A percentile compares a stretch with the other conserved stretches of the same genome.
These are phyloP conservation scores for Orcinus orca DNA, from an alignment of 2,113 vertebrate species.

Conservation along the genomic window DNA sequence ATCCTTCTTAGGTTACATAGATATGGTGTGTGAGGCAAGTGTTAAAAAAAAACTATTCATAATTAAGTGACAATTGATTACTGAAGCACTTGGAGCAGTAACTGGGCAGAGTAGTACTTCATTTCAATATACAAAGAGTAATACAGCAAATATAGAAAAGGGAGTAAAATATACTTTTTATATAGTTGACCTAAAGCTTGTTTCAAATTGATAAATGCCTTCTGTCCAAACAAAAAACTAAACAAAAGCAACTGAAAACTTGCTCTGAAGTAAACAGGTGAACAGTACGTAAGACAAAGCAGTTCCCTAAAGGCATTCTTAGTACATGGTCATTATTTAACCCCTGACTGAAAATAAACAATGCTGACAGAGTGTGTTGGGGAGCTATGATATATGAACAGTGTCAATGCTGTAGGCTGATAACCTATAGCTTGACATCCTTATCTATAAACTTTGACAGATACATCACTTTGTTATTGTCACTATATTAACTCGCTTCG, in stretches of 20 bases:
- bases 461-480: slow-evolving; percentile 82
- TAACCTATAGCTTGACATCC: slow-evolving; percentile 82
- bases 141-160: slow-evolving; percentile 57
- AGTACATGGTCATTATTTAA: slow-evolving; percentile 83
- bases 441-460: slow-evolving; percentile 83
- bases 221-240: slow-evolving; percentile 76
- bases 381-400: slow-evolving; percentile 79
- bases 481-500: slow-evolving; percentile 80
- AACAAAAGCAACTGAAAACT: slow-evolving; percentile 79
- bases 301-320: slow-evolving; percentile 80
- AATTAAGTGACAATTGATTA: background rate
- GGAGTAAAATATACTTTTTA: slow-evolving; percentile 47
- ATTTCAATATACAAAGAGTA: slow-evolving; percentile 2
- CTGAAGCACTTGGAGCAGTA: background rate
- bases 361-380: slow-evolving; percentile 77
- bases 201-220: slow-evolving; percentile 80
- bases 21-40: background rate
- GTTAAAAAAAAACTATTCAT: background rate
- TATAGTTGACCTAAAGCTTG: slow-evolving; percentile 59
- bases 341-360: slow-evolving; percentile 82
- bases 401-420: slow-evolving; percentile 78
- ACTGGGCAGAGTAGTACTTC: background rate
- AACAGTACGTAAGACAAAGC: slow-evolving; percentile 79
- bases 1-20: background rate
- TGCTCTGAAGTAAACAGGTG: slow-evolving; percentile 80